Evolutionary conservation across 2,888 invertebrate genomes (phyloP).

Genomic region (Drosophila atroscutellata): DNA sequence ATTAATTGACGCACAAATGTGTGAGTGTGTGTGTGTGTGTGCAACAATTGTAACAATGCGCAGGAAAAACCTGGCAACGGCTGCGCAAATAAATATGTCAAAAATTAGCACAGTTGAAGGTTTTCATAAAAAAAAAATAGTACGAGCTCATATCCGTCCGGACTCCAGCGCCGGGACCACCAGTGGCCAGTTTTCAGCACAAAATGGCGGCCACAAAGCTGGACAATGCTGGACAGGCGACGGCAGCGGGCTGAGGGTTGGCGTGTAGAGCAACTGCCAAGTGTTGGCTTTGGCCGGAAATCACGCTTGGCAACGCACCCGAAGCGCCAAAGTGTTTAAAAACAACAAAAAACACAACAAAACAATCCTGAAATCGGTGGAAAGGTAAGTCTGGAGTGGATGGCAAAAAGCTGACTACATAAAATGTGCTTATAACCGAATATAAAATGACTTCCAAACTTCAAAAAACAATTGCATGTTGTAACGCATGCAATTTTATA

Average conservation of each 20-base stretch:
- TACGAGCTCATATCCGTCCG: slow-evolving; percentile 28
- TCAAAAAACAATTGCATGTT: neutral
- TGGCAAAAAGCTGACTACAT: slow-evolving; percentile 1
- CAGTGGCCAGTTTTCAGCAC: slow-evolving; percentile 18
- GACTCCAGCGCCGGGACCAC: slow-evolving; percentile 11
- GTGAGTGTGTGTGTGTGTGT: slow-evolving; percentile 5
- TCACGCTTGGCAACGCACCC: slow-evolving; percentile 60
- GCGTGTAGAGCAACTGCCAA: slow-evolving; percentile 24
- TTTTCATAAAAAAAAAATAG: slow-evolving; percentile 45
- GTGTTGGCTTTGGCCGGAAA: slow-evolving; percentile 69
- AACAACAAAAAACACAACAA: slow-evolving; percentile 40
- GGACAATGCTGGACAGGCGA: slow-evolving; percentile 13
- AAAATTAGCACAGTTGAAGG: slow-evolving; percentile 64
- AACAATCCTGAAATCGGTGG: neutral
- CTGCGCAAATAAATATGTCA: slow-evolving; percentile 65
- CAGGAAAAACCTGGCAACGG: slow-evolving; percentile 27
- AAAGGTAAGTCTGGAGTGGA: slow-evolving; percentile 1
- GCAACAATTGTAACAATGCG: slow-evolving; percentile 39
- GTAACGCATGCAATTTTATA: neutral
- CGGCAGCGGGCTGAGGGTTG: neutral
- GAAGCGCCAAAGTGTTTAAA: slow-evolving; percentile 56
- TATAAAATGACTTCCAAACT: neutral
- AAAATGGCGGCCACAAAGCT: slow-evolving; percentile 48
- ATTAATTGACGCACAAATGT: slow-evolving; percentile 53
- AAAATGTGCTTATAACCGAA: neutral